phyloP scores from a whole-genome alignment of 1,140 invertebrate genomes.

The Ooceraea biroi region DNA sequence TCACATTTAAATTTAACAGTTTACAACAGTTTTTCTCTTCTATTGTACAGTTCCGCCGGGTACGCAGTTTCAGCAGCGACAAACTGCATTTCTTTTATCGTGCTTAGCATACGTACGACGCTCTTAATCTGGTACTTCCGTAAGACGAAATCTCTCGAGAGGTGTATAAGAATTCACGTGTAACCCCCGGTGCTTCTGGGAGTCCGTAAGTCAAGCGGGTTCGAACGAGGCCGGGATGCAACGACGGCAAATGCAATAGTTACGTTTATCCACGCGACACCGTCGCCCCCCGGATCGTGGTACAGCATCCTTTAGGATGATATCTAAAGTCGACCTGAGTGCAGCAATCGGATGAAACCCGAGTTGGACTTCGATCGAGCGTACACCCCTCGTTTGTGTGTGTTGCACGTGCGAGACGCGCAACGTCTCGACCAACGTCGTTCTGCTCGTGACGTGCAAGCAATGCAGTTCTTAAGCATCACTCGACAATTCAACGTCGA shows the following conservation, averaged over 20 bases:
- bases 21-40: neutral
- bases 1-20: no score
- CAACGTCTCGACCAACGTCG: slow-evolving; percentile 33
- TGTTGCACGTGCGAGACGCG: slow-evolving; percentile 15
- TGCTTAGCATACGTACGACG: neutral
- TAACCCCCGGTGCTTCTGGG: neutral
- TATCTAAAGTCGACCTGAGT: slow-evolving; percentile 41
- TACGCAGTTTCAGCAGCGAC: neutral
- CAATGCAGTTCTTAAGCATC: slow-evolving; percentile 46
- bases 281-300: neutral
- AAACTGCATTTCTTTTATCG: neutral
- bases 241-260: slow-evolving; percentile 32
- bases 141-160: neutral
- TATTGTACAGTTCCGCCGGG: neutral
- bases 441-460: slow-evolving; percentile 11
- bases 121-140: neutral
- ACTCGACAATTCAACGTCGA: neutral
- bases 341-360: slow-evolving; percentile 33
- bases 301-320: slow-evolving; percentile 34
- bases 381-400: neutral
- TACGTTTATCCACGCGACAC: neutral
- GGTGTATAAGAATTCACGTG: neutral
- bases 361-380: slow-evolving; percentile 23
- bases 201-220: slow-evolving; percentile 14
- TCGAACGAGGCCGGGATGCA: slow-evolving; percentile 16